Evolutionary conservation across 2,888 invertebrate species (phyloP).

Genomic region (Dasypogon diadema): DNA sequence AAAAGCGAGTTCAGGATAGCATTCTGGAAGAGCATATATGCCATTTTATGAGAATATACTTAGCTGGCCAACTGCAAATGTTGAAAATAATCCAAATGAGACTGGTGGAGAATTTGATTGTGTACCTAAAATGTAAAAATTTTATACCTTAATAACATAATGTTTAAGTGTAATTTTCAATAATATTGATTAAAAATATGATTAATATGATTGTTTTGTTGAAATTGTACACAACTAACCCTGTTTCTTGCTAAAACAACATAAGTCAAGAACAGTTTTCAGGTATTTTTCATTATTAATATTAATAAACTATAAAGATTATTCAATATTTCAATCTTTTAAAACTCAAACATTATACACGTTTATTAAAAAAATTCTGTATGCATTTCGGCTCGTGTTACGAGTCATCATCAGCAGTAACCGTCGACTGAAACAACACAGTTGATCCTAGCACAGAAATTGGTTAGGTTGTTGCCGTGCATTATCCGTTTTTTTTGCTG

Average conservation of each 20-base stretch:
- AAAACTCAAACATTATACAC: neutral
- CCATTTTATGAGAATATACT: conserved; percentile 8
- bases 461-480: too few species aligned
- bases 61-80: conserved; percentile 4
- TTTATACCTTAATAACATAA: neutral
- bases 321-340: neutral
- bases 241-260: conserved; percentile 6
- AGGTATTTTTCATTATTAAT: neutral
- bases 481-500: too few species aligned
- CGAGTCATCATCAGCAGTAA: too few species aligned
- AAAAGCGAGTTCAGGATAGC: neutral
- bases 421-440: too few species aligned
- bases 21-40: conserved; percentile 1
- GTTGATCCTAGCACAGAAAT: too few species aligned
- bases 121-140: neutral
- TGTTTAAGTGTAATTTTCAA: too few species aligned
- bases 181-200: neutral
- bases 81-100: neutral
- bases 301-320: neutral
- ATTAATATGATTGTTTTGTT: neutral
- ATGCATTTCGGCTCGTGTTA: too few species aligned
- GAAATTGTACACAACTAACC: neutral
- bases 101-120: neutral
- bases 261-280: neutral
- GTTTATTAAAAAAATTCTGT: too few species aligned